Evolutionary conservation across 2,797 vertebrate genomes (phyloP).

Genomic region (Mergus octosetaceus): DNA sequence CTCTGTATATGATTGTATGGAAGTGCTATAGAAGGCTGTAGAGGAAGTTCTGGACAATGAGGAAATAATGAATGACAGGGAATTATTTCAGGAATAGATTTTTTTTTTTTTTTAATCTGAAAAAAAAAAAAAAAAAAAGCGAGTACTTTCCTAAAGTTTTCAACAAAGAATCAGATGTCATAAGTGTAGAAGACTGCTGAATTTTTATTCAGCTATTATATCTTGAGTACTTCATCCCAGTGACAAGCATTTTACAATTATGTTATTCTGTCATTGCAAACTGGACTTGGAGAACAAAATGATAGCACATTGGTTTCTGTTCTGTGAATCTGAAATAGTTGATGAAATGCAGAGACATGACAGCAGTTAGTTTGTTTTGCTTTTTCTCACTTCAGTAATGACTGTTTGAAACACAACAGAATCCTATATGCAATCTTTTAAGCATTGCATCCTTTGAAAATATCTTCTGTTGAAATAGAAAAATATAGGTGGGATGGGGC

Average conservation of each 20-base stretch:
- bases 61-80: neutral
- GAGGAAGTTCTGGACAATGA: neutral
- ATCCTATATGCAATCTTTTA: neutral
- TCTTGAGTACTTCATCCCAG: neutral
- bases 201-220: conserved; percentile 9
- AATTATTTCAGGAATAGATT: neutral
- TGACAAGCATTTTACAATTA: neutral
- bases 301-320: neutral
- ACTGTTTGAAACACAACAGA: neutral
- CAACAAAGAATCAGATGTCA: neutral
- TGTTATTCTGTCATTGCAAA: neutral
- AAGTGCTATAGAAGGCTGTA: neutral
- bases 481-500: neutral
- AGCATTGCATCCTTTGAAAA: neutral
- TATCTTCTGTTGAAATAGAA: neutral
- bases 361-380: conserved; percentile 2
- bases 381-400: neutral
- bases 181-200: neutral
- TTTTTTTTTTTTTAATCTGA: neutral
- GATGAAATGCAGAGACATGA: neutral
- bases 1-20: neutral
- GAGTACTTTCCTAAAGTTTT: neutral
- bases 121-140: neutral
- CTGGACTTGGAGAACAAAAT: neutral
- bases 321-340: neutral